Evolutionary conservation across 1,140 invertebrate genomes (phyloP).

Genomic region (Drosophila elegans): DNA sequence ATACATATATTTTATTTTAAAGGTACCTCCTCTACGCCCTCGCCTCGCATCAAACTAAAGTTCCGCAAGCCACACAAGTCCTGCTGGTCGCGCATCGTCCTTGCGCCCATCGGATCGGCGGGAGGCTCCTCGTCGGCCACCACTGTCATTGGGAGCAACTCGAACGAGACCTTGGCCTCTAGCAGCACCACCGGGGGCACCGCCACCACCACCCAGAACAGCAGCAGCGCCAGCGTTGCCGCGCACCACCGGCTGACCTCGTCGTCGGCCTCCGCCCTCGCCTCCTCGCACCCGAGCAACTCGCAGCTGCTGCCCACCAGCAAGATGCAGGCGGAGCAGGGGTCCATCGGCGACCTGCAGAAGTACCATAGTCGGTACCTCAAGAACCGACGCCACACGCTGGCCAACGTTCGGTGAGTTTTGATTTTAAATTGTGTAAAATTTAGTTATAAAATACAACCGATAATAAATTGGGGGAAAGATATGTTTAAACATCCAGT

Average conservation of each 20-base stretch:
- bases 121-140: slow-evolving; percentile 58
- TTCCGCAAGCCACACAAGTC: slow-evolving; percentile 83
- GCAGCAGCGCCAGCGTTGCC: slow-evolving; percentile 72
- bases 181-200: slow-evolving; percentile 70
- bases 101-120: slow-evolving; percentile 67
- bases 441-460: too few species aligned
- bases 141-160: slow-evolving; percentile 79
- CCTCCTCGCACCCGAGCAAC: slow-evolving; percentile 72
- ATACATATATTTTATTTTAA: neutral
- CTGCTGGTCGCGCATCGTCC: slow-evolving; percentile 78
- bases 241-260: slow-evolving; percentile 70
- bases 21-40: slow-evolving; percentile 75
- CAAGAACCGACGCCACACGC: slow-evolving; percentile 92
- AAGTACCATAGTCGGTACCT: slow-evolving; percentile 93
- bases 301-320: slow-evolving; percentile 83
- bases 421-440: too few species aligned
- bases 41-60: slow-evolving; percentile 81
- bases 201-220: slow-evolving; percentile 77
- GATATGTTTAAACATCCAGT: too few species aligned
- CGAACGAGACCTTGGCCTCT: slow-evolving; percentile 74
- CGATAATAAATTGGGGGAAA: too few species aligned
- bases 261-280: slow-evolving; percentile 73
- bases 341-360: slow-evolving; percentile 93
- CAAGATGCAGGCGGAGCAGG: slow-evolving; percentile 95
- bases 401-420: slow-evolving; percentile 95